Percentiles rank a stretch among this genome's conserved stretches.
phyloP scores from a whole-genome alignment of 2,888 invertebrate species.

The Drosophila eohydei region DNA sequence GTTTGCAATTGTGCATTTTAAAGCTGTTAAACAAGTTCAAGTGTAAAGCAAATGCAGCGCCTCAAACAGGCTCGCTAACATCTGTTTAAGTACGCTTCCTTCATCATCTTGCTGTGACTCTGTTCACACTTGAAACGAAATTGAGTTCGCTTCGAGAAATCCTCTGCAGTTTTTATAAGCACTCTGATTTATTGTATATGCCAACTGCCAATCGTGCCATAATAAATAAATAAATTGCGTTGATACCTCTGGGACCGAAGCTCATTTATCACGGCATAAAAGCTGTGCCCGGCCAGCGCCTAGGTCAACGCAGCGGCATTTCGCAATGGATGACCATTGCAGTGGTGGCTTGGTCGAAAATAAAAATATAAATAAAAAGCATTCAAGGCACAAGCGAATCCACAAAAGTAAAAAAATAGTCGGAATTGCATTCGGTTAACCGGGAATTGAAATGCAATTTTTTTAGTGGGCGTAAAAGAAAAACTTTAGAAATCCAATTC shows the following conservation, averaged over 20 bases:
- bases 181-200: slow-evolving; percentile 13
- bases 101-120: neutral
- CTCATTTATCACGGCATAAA: slow-evolving; percentile 30
- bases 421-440: slow-evolving; percentile 27
- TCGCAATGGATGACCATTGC: slow-evolving; percentile 3
- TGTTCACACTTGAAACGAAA: slow-evolving; percentile 6
- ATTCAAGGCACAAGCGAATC: neutral
- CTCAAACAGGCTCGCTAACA: neutral
- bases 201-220: slow-evolving; percentile 25
- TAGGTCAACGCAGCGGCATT: slow-evolving; percentile 6
- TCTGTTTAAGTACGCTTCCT: neutral
- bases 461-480: slow-evolving; percentile 7
- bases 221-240: slow-evolving; percentile 40
- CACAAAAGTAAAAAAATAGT: neutral
- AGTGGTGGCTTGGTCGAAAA: slow-evolving; percentile 12
- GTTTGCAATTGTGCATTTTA: slow-evolving; percentile 34
- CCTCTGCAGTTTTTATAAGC: slow-evolving; percentile 19
- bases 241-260: slow-evolving; percentile 34
- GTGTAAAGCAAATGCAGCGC: neutral
- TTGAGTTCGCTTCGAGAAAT: neutral
- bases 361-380: slow-evolving; percentile 11
- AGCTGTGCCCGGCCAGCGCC: slow-evolving; percentile 14
- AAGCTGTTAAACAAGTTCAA: slow-evolving; percentile 27
- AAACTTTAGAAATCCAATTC: slow-evolving; percentile 11
- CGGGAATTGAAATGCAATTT: slow-evolving; percentile 21